Conservation (phyloP, 2,888 invertebrate species). For the Drosophila imparisetae region DNA sequence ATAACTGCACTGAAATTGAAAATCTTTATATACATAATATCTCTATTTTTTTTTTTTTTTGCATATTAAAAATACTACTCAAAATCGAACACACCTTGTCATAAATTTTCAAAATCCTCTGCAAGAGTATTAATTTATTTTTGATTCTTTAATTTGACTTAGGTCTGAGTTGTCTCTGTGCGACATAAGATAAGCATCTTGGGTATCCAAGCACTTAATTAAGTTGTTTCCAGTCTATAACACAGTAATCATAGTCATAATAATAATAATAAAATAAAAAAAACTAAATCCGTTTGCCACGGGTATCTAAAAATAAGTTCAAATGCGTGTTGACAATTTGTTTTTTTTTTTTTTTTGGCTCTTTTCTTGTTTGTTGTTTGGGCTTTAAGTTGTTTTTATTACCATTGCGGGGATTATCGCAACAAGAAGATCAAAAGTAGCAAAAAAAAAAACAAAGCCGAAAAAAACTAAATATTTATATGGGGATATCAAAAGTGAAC, state of each 20-base stretch:
- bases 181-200: slow-evolving; percentile 45
- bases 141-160: background rate
- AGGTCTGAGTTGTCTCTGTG: slow-evolving; percentile 19
- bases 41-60: background rate
- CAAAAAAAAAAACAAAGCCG: slow-evolving; percentile 21
- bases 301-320: slow-evolving; percentile 72
- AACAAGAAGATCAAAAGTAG: slow-evolving; percentile 76
- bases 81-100: background rate
- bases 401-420: slow-evolving; percentile 75
- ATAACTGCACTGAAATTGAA: background rate
- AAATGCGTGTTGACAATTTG: slow-evolving; percentile 78
- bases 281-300: slow-evolving; percentile 64
- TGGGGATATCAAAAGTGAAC: slow-evolving; percentile 53
- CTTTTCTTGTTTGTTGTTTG: slow-evolving; percentile 5
- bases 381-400: slow-evolving; percentile 52
- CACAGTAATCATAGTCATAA: slow-evolving; percentile 49
- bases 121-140: slow-evolving; percentile 1
- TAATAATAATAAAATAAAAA: slow-evolving; percentile 38
- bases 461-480: slow-evolving; percentile 57
- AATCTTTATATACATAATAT: background rate
- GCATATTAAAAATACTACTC: background rate
- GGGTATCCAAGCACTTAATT: slow-evolving; percentile 50
- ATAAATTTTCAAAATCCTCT: background rate
- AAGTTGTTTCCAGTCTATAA: slow-evolving; percentile 62
- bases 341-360: slow-evolving; percentile 13